phyloP scores from a whole-genome alignment of 2,888 invertebrate genomes.

The Temnothorax unifasciatus region DNA sequence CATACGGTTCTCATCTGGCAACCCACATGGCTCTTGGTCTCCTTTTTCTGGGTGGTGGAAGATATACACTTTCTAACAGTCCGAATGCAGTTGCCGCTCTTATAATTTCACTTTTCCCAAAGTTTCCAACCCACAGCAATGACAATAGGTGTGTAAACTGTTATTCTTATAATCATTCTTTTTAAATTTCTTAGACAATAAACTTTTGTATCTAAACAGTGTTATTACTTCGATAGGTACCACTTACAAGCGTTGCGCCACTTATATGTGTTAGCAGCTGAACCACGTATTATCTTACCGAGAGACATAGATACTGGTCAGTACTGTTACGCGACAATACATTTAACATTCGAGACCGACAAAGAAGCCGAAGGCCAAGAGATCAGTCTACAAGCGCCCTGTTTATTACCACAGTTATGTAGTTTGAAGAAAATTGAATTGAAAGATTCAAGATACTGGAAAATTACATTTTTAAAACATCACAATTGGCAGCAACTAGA shows the following conservation, averaged over 20 bases:
- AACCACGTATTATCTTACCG: constrained; percentile 95
- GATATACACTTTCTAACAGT: constrained; percentile 93
- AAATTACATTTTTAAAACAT: constrained; percentile 93
- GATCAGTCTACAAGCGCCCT: constrained; percentile 92
- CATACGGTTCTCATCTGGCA: constrained; percentile 97
- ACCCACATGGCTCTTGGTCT: constrained; percentile 98
- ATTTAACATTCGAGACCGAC: constrained; percentile 83
- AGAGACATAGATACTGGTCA: constrained; percentile 93
- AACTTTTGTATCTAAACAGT: constrained; percentile 27
- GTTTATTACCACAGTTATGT: constrained; percentile 93
- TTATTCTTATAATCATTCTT: not conserved
- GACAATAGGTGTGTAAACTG: constrained; percentile 92
- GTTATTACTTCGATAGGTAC: constrained; percentile 89
- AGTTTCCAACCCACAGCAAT: constrained; percentile 98
- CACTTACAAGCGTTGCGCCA: constrained; percentile 99
- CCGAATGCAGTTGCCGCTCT: constrained; percentile 96
- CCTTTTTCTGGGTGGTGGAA: constrained; percentile 97
- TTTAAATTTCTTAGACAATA: not conserved
- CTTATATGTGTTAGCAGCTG: constrained; percentile 97
- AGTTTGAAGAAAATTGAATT: constrained; percentile 92
- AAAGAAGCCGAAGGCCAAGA: constrained; percentile 87
- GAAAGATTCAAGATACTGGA: constrained; percentile 96
- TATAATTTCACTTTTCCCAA: constrained; percentile 97
- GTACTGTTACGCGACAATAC: constrained; percentile 93
- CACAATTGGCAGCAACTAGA: constrained; percentile 94